phyloP scores from a whole-genome alignment of 2,888 invertebrate species.

The Gastracanthus pulcherrimus region DNA sequence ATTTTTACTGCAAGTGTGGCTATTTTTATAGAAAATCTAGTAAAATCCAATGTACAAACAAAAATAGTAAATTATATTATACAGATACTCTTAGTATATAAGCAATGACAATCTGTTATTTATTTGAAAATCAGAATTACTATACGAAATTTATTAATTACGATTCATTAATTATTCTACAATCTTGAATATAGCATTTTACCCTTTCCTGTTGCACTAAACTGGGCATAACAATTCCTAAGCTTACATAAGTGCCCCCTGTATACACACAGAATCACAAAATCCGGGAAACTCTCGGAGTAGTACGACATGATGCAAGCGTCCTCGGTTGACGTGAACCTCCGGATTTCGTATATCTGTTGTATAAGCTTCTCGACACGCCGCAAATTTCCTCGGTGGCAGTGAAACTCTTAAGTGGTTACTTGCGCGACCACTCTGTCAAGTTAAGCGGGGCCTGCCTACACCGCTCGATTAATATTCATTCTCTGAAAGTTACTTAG shows the following conservation, averaged over 20 bases:
- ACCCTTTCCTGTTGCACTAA: no score
- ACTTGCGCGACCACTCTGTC: background rate
- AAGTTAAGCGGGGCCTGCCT: background rate
- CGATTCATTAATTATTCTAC: no score
- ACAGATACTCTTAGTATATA: no score
- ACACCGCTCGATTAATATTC: background rate
- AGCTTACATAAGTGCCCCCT: background rate
- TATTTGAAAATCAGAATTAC: no score
- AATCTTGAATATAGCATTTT: no score
- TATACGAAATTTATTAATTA: no score
- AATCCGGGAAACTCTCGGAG: background rate
- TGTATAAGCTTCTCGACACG: background rate
- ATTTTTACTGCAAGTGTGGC: no score
- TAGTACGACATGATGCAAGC: no score
- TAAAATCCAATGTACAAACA: no score
- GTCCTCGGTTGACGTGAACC: background rate
- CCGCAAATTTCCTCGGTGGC: background rate
- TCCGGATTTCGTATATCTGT: background rate
- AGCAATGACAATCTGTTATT: no score
- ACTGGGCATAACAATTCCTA: background rate
- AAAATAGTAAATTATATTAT: no score
- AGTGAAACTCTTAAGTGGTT: slow-evolving; percentile 1
- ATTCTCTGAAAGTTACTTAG: background rate
- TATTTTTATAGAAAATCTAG: no score
- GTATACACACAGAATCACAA: background rate